A percentile compares a stretch with the other conserved stretches of the same genome.
Evolutionary conservation across 1,140 invertebrate species (phyloP).

Genomic region (Leptoteleia sp.): DNA sequence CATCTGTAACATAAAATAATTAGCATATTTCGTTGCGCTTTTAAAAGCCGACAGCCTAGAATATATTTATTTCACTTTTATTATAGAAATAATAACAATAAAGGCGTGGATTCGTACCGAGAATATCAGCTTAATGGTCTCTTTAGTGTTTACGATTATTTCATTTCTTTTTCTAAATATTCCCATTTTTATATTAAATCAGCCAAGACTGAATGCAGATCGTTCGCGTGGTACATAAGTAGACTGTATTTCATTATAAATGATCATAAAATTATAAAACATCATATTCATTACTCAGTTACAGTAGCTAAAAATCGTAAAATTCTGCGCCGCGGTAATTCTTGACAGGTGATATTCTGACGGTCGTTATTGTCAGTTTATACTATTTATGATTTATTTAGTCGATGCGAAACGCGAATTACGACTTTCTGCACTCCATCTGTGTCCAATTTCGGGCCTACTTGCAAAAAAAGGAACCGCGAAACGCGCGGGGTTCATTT

Average conservation of each 20-base stretch:
- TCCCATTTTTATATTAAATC: slow-evolving; percentile 40
- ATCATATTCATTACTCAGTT: slow-evolving; percentile 59
- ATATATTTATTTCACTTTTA: no score
- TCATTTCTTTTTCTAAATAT: no score
- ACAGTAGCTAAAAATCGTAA: slow-evolving; percentile 62
- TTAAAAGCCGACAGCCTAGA: no score
- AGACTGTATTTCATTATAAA: slow-evolving; percentile 59
- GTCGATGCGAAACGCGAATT: slow-evolving; percentile 44
- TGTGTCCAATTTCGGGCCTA: slow-evolving; percentile 1
- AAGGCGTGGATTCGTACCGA: no score
- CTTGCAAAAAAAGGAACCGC: slow-evolving; percentile 27
- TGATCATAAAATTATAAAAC: slow-evolving; percentile 59
- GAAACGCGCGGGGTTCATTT: no score
- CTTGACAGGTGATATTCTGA: slow-evolving; percentile 55
- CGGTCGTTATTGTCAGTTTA: slow-evolving; percentile 57
- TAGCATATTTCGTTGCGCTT: no score
- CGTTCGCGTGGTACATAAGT: slow-evolving; percentile 38
- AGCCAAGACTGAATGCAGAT: slow-evolving; percentile 27
- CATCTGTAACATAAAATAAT: no score
- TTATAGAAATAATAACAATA: no score
- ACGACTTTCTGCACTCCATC: slow-evolving; percentile 28
- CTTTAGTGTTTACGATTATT: no score
- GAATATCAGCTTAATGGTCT: no score
- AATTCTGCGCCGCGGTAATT: slow-evolving; percentile 54
- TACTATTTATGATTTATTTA: slow-evolving; percentile 52